Evolutionary conservation across 2,797 vertebrate species (phyloP), one percentile per base, ranked within the genome.

Genomic region (Sorex maritimensis): DNA sequence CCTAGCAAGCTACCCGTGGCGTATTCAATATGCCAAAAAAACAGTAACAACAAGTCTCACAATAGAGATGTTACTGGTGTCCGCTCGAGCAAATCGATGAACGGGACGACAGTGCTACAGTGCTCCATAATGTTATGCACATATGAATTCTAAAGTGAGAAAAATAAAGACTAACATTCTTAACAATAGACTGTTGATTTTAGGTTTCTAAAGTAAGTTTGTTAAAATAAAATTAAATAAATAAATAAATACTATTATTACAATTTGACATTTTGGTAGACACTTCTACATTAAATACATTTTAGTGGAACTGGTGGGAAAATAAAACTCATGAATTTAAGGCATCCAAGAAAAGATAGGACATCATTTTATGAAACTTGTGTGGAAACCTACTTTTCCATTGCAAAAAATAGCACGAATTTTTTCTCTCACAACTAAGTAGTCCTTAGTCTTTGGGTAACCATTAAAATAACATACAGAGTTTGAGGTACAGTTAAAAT

Each of bases 381-480:
- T 82, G 79, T 88, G 71, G 21, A 86, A 95, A 91, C 13, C 87
- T 72, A 87, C 46, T 71, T 95, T 86, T 86, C 65, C 52, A 87
- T 89, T 91, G 71, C 67, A 44, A 68, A 82, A 88, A 63, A 63
- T 73, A 90, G 6, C n/a, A 87, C 71, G 28, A 10, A 90, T 34
- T 94, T 94, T 94, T 21, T 90, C 63, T 90, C 71, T 88, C 1
- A 10, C 94, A 93, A 95, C n/a, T 87, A 71, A 94, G 92, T 94
- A 90, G 85, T n/a, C 78, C 26, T 41, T 94, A 58, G 85, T 78
- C 24, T 44, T 87, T 34, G 24, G 81, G 63, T 94, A 96, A 91
- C 63, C 85, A 93, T 90, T 95, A 95, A 95, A 94, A 90, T 95
- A 95, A 95, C 90, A 92, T 91, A 87, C 79, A 94, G 58, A 89